Evolutionary conservation across 2,888 invertebrate genomes (phyloP).

Genomic region (Suillia variegata): DNA sequence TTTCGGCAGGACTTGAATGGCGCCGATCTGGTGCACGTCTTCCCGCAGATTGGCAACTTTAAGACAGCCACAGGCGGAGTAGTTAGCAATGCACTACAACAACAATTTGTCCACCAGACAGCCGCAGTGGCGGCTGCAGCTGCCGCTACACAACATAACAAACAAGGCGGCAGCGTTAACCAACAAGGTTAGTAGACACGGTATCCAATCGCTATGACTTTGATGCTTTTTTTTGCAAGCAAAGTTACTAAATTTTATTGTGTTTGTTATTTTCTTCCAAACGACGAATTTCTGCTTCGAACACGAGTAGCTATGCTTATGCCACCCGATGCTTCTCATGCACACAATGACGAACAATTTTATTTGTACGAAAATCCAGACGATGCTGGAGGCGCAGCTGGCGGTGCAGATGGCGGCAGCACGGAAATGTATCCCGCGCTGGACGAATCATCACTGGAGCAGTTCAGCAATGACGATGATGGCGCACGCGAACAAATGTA

Average conservation of each 20-base stretch:
- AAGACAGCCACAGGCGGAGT: slow-evolving; percentile 47
- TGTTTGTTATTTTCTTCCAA: too few relatives aligned
- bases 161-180: slow-evolving; percentile 18
- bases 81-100: slow-evolving; percentile 50
- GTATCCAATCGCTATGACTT: slow-evolving; percentile 8
- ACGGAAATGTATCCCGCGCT: slow-evolving; percentile 54
- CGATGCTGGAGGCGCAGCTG: slow-evolving; percentile 26
- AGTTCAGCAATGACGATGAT: slow-evolving; percentile 52
- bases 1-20: slow-evolving; percentile 56
- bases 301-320: slow-evolving; percentile 38
- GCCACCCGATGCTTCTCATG: slow-evolving; percentile 31
- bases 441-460: slow-evolving; percentile 50
- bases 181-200: slow-evolving; percentile 34
- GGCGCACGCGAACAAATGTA: slow-evolving; percentile 51
- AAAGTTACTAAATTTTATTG: too few relatives aligned
- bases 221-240: too few relatives aligned
- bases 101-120: slow-evolving; percentile 39
- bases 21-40: slow-evolving; percentile 56
- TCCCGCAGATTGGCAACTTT: slow-evolving; percentile 54
- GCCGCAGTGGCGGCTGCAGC: slow-evolving; percentile 37
- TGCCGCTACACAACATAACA: slow-evolving; percentile 39
- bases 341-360: slow-evolving; percentile 35
- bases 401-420: slow-evolving; percentile 30
- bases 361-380: slow-evolving; percentile 45
- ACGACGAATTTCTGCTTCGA: slow-evolving; percentile 6